A percentile compares a stretch with the other conserved stretches of the same genome.
These are phyloP conservation scores for Coregonus ussuriensis DNA, from an alignment of 2,797 vertebrate genomes.

Conservation along the genomic window DNA sequence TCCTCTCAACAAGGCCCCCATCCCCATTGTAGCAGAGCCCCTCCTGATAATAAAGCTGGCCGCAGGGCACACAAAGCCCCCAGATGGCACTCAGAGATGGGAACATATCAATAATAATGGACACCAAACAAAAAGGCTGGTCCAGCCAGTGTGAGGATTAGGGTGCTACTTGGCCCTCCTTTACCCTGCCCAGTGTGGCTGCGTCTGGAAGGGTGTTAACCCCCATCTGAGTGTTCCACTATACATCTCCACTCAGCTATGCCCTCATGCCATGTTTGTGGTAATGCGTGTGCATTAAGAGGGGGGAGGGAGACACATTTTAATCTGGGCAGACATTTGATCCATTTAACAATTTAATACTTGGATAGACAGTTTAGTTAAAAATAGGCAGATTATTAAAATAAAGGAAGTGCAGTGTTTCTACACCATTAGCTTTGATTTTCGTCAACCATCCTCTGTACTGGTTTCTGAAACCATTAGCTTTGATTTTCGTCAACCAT, in stretches of 20 bases:
- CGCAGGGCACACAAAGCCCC: slow-evolving; percentile 57
- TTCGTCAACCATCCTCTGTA: neutral
- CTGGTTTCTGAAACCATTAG: no score
- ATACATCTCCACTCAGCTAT: slow-evolving; percentile 47
- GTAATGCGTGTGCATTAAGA: neutral
- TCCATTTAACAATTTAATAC: neutral
- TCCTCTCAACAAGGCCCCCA: neutral
- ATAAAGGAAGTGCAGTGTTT: neutral
- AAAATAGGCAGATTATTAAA: neutral
- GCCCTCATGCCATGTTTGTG: slow-evolving; percentile 46
- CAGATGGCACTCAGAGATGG: slow-evolving; percentile 61
- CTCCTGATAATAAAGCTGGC: slow-evolving; percentile 56
- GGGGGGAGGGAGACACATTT: neutral
- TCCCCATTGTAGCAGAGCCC: slow-evolving; percentile 7
- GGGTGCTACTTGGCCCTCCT: slow-evolving; percentile 9
- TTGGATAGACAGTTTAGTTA: neutral
- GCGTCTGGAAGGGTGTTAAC: neutral
- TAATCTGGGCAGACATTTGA: neutral
- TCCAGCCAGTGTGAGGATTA: slow-evolving; percentile 44
- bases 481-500: no score
- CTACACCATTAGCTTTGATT: neutral
- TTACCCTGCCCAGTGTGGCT: neutral
- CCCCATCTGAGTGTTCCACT: slow-evolving; percentile 39
- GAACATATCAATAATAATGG: slow-evolving; percentile 62
- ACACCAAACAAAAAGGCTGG: slow-evolving; percentile 54